These are phyloP conservation scores for Strix occidentalis DNA, from an alignment of 2,797 vertebrate genomes.

Conservation along the genomic window DNA sequence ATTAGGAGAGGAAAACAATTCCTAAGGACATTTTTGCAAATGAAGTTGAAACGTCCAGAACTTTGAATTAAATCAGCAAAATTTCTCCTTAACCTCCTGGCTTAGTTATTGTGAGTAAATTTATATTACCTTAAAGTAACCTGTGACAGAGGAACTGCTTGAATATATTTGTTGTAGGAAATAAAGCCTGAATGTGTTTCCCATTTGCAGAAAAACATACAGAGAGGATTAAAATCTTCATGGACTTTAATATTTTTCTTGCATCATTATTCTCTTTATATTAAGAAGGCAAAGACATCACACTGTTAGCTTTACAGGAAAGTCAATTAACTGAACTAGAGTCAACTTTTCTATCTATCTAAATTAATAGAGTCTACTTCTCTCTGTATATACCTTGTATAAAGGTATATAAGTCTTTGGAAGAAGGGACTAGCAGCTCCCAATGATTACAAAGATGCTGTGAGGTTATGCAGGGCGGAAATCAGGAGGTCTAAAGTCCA, in stretches of 20 bases:
- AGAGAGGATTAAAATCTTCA: neutral
- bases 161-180: neutral
- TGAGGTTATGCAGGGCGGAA: too few relatives aligned
- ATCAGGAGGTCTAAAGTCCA: too few relatives aligned
- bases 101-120: constrained; percentile 32
- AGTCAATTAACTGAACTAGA: neutral
- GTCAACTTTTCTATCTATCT: neutral
- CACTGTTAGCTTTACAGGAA: neutral
- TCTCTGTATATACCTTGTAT: neutral
- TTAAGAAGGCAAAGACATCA: neutral
- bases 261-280: neutral
- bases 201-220: neutral
- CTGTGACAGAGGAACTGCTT: constrained; percentile 5
- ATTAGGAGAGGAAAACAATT: constrained; percentile 14
- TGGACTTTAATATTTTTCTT: neutral
- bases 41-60: constrained; percentile 1
- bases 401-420: too few relatives aligned
- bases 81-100: constrained; percentile 30
- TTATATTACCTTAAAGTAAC: constrained; percentile 32
- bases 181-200: neutral
- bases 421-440: too few relatives aligned
- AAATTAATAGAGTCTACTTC: neutral
- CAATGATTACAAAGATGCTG: too few relatives aligned
- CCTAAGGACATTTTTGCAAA: constrained; percentile 44
- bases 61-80: constrained; percentile 55